Evolutionary conservation across 2,113 vertebrate genomes (phyloP).

Genomic region (Struthidea cinerea): DNA sequence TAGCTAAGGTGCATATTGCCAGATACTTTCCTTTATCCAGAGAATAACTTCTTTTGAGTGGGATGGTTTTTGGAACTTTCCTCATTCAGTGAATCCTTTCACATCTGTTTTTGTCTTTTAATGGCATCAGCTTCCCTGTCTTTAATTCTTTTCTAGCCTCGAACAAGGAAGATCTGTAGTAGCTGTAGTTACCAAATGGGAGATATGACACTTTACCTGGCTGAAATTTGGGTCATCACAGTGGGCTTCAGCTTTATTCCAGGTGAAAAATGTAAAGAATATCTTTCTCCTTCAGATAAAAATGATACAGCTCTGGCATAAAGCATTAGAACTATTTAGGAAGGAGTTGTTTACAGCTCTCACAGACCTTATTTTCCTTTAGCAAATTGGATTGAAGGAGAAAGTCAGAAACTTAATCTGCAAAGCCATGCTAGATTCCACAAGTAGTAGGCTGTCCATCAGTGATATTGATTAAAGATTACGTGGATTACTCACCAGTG

Average conservation of each 20-base stretch:
- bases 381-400: neutral
- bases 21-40: neutral
- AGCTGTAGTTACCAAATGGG: neutral
- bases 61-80: neutral
- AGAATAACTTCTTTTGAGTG: neutral
- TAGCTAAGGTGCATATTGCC: neutral
- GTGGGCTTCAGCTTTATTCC: neutral
- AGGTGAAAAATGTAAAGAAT: neutral
- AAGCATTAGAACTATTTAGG: neutral
- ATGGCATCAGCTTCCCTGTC: neutral
- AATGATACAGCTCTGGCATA: neutral
- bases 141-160: neutral
- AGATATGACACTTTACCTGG: neutral
- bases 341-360: neutral
- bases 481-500: conserved; percentile 74
- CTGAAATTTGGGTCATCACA: neutral
- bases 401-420: neutral
- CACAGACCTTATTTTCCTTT: neutral
- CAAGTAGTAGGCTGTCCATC: neutral
- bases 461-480: neutral
- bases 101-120: neutral
- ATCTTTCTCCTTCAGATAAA: neutral
- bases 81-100: neutral
- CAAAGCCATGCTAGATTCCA: neutral
- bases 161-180: neutral